Evolutionary conservation across 2,113 vertebrate species (phyloP).

Genomic region (Strix aluco): DNA sequence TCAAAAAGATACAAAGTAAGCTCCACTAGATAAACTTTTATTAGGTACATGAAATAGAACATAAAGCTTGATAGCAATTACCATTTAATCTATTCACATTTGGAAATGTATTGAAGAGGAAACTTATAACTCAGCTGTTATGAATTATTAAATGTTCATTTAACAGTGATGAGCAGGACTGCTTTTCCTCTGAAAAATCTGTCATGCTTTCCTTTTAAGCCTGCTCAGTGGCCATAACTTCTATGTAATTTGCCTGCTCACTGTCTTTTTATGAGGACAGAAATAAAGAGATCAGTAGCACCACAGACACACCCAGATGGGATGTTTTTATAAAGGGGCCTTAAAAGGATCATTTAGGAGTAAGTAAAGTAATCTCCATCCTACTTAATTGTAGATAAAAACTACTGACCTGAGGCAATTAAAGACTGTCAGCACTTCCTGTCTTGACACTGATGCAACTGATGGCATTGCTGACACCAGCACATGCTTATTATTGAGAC

Average conservation of each 20-base stretch:
- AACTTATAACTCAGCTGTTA: slow-evolving; percentile 71
- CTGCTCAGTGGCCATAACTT: slow-evolving; percentile 41
- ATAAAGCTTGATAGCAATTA: slow-evolving; percentile 79
- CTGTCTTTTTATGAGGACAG: slow-evolving; percentile 36
- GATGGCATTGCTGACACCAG: not conserved
- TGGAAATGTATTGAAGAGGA: slow-evolving; percentile 70
- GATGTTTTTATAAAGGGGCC: not conserved
- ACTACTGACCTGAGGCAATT: not conserved
- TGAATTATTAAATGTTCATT: slow-evolving; percentile 78
- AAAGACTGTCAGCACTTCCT: not conserved
- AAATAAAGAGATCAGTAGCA: not conserved
- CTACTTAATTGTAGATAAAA: not conserved
- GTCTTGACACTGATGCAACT: not conserved
- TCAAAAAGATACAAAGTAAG: slow-evolving; percentile 71
- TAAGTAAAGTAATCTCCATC: slow-evolving; percentile 15
- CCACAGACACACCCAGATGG: slow-evolving; percentile 1
- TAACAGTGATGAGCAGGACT: slow-evolving; percentile 51
- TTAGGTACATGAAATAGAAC: slow-evolving; percentile 74
- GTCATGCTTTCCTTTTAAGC: not conserved
- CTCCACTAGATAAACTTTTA: slow-evolving; percentile 77
- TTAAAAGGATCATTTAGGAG: slow-evolving; percentile 28
- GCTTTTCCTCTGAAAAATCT: slow-evolving; percentile 41
- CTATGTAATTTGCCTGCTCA: slow-evolving; percentile 27
- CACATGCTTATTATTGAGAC: not conserved
- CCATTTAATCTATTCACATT: slow-evolving; percentile 75